Evolutionary conservation across 2,888 invertebrate genomes (phyloP).

Genomic region (Philereme vetulata): DNA sequence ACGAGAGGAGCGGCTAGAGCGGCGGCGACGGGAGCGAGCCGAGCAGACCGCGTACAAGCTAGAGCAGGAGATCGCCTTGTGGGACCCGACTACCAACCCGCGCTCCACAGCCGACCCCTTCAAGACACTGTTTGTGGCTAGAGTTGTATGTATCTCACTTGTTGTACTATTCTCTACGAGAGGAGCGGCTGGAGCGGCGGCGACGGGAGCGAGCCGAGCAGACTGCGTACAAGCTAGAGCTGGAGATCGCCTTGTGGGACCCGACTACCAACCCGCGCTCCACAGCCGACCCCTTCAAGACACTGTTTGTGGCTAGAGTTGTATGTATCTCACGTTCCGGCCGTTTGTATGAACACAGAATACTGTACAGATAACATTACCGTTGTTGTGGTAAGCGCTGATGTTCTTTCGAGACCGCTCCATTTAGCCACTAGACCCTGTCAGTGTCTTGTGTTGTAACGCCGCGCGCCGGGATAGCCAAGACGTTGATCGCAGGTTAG

Average conservation of each 20-base stretch:
- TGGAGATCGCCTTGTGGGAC: constrained; percentile 98
- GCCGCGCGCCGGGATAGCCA: too few relatives aligned
- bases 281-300: constrained; percentile 97
- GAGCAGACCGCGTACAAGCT: constrained; percentile 99
- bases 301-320: constrained; percentile 97
- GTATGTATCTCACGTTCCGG: constrained; percentile 88
- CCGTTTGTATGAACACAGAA: too few relatives aligned
- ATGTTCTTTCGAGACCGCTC: too few relatives aligned
- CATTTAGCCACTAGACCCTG: too few relatives aligned
- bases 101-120: constrained; percentile 96
- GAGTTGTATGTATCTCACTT: constrained; percentile 90
- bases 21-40: constrained; percentile 94
- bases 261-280: constrained; percentile 90
- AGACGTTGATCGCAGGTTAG: too few relatives aligned
- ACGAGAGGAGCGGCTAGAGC: constrained; percentile 95
- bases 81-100: constrained; percentile 93
- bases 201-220: constrained; percentile 97
- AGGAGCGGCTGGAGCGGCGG: constrained; percentile 95
- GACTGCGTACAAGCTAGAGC: constrained; percentile 98
- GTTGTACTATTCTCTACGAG: too few relatives aligned
- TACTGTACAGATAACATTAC: too few relatives aligned
- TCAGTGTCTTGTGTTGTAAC: too few relatives aligned
- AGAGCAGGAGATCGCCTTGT: constrained; percentile 98
- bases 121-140: constrained; percentile 97
- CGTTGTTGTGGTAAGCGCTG: too few relatives aligned